Percentiles rank a stretch among this genome's conserved stretches.
These are phyloP conservation scores for Ceramica pisi DNA, from an alignment of 2,888 invertebrate species.

Conservation along the genomic window DNA sequence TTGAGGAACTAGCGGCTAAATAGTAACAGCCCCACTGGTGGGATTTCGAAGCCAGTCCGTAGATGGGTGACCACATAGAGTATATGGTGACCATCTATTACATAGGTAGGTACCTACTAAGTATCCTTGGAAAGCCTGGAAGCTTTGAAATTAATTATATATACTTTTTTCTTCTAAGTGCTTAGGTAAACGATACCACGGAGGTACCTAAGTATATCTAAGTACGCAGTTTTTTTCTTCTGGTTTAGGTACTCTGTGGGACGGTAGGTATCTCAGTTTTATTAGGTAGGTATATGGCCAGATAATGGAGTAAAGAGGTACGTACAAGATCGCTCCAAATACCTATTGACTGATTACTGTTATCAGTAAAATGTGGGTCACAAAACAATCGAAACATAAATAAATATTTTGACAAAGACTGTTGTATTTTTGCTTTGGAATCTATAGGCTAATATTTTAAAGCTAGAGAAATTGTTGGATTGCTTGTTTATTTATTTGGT, in stretches of 20 bases:
- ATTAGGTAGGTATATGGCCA: not conserved
- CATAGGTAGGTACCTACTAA: too few relatives aligned
- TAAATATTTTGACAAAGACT: not conserved
- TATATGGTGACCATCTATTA: too few relatives aligned
- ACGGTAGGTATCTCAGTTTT: not conserved
- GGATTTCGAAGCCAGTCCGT: too few relatives aligned
- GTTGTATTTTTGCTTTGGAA: not conserved
- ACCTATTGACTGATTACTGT: slow-evolving; percentile 24
- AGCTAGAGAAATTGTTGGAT: too few relatives aligned
- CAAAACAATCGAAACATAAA: not conserved
- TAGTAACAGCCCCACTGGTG: too few relatives aligned
- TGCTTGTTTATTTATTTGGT: too few relatives aligned
- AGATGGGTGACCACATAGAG: too few relatives aligned
- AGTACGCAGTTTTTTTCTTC: not conserved
- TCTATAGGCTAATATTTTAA: not conserved
- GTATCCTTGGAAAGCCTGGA: too few relatives aligned
- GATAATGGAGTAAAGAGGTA: not conserved
- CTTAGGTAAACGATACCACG: not conserved
- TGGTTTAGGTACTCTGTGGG: not conserved
- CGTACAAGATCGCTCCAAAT: slow-evolving; percentile 9
- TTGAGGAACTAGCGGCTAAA: too few relatives aligned
- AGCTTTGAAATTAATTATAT: not conserved
- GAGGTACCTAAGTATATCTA: not conserved
- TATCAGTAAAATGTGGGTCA: slow-evolving; percentile 40
- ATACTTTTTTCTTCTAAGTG: too few relatives aligned